Evolutionary conservation across 2,113 vertebrate species (phyloP), one percentile per base, ranked within the genome.

Genomic region (Hemichromis elongatus): DNA sequence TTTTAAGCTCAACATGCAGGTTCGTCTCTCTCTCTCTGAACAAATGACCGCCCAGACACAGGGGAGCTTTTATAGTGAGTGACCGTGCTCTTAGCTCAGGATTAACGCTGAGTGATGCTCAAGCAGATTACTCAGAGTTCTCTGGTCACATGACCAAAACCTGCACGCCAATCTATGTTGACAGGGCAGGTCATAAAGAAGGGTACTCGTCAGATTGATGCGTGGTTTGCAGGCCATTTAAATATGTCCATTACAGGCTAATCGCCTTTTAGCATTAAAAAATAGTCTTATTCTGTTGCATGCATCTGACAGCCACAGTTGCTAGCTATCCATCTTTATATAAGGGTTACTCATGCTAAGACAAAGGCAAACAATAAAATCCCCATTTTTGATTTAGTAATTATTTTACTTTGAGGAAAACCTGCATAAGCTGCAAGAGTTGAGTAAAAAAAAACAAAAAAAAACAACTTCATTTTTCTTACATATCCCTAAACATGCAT

Each of bases 51-150:
- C 33, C 24, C 21, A 33, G 37, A 54, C 28, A 66, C n/a, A 54
- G 59, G 78, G 56, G 79, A 61, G 80, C 56, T 66, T 91, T 61
- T 77, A 73, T 42, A 85, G 28, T n/a, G 79, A 78, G 77, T 73
- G 86, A 83, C 18, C 57, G 81, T 28, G 82, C 83, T 90, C 37
- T 88, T 77, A 77, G 53, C 37, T 4, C 61, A 37, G 88, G 83
- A 90, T 93, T 93, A 92, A 79, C n/a, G 75, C 50, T 33, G 80
- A 91, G 82, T 89, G 93, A 95, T 86, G 91, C 84, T 88, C 81
- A 75, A 47, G 85, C 68, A 87, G 89, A 92, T 92, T 90, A 93
- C 82, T 91, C 89, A 56, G 81, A 63, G 9, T 79, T 83, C 84
- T 89, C 75, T 45, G 82, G 83, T 91, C 92, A 94, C 80, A 33